Conservation (phyloP, 2,113 vertebrate species). For the Amphiprion percula region DNA sequence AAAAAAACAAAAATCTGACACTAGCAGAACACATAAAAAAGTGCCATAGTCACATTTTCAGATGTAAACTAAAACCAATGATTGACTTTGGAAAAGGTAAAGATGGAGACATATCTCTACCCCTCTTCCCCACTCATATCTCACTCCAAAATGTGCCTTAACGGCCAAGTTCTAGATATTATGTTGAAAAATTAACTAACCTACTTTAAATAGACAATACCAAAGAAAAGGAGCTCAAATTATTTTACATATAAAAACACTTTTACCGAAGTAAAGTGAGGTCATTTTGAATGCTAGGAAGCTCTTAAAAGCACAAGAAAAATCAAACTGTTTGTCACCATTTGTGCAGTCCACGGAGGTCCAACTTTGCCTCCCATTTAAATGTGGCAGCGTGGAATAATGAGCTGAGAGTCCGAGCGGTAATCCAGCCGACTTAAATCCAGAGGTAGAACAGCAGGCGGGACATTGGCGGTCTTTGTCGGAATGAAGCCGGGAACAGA, state of each 20-base stretch:
- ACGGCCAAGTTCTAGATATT: conserved; percentile 63
- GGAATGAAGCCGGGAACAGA: conserved; percentile 70
- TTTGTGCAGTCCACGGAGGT: conserved; percentile 74
- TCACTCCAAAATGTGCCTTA: conserved; percentile 50
- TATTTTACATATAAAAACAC: conserved; percentile 78
- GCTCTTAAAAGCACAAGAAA: conserved; percentile 58
- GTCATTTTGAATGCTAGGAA: conserved; percentile 72
- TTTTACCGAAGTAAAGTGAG: conserved; percentile 68
- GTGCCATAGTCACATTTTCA: conserved; percentile 71
- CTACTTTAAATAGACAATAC: conserved; percentile 56
- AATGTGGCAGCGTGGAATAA: conserved; percentile 66
- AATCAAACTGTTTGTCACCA: conserved; percentile 75
- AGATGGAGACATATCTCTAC: conserved; percentile 46
- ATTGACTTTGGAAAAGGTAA: conserved; percentile 49
- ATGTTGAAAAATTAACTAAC: conserved; percentile 62
- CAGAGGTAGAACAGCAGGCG: conserved; percentile 78
- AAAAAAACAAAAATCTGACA: conserved; percentile 50
- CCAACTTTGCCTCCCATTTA: conserved; percentile 84
- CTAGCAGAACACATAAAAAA: conserved; percentile 44
- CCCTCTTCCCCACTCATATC: conserved; percentile 76
- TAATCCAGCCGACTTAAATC: conserved; percentile 81
- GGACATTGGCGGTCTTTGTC: conserved; percentile 66
- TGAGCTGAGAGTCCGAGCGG: conserved; percentile 61
- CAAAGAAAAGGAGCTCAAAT: conserved; percentile 50
- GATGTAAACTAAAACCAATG: conserved; percentile 32